Conservation (phyloP, 2,797 vertebrate species). For the Sebastes minor region DNA sequence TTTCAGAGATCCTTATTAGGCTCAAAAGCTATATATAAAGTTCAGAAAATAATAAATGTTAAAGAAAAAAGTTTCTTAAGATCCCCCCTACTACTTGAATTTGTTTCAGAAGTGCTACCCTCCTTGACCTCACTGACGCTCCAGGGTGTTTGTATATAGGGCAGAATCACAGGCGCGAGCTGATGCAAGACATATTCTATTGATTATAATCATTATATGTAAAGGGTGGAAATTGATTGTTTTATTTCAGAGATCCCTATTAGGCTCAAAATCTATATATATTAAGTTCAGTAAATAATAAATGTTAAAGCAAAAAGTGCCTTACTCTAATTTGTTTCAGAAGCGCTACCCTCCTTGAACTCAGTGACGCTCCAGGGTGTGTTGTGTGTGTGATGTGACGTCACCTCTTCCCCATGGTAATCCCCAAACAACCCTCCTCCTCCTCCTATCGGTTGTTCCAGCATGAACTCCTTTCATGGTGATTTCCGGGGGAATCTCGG, state of each 20-base stretch:
- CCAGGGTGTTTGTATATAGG: background rate
- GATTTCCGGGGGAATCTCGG: slow-evolving; percentile 23
- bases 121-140: background rate
- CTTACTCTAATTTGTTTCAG: too few relatives aligned
- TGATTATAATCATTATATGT: background rate
- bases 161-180: too few relatives aligned
- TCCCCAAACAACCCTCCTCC: background rate
- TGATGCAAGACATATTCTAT: too few relatives aligned
- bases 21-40: background rate
- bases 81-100: background rate
- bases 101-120: background rate
- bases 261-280: too few relatives aligned
- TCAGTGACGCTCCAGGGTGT: background rate
- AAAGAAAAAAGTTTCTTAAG: background rate
- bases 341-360: too few relatives aligned
- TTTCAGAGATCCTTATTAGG: background rate
- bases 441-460: background rate
- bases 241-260: too few relatives aligned
- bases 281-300: too few relatives aligned
- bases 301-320: too few relatives aligned
- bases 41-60: background rate
- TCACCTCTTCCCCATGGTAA: slow-evolving; percentile 3
- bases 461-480: slow-evolving; percentile 53
- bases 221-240: background rate
- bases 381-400: background rate